Evolutionary conservation across 1,140 invertebrate species (phyloP).

Genomic region (Trichomalopsis sarcophagae): DNA sequence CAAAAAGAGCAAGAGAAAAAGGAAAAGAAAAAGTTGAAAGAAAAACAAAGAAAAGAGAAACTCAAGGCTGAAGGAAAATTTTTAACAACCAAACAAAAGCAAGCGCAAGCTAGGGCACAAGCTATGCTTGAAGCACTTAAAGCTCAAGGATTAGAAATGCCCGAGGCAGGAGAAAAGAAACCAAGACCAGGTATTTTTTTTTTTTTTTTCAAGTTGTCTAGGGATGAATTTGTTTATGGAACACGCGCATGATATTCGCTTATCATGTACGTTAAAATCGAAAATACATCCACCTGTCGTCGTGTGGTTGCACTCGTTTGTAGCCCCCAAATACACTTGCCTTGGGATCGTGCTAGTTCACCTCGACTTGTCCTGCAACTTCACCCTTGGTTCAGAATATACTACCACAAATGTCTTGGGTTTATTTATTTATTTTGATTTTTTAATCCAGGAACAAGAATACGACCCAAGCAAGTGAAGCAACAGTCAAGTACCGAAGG

Average conservation of each 20-base stretch:
- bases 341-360: no score
- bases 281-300: no score
- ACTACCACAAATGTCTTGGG: not conserved
- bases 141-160: constrained; percentile 84
- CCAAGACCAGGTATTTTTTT: constrained; percentile 76
- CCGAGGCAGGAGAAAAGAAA: constrained; percentile 84
- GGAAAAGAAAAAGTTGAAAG: constrained; percentile 94
- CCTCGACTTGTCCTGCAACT: no score
- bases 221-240: not conserved
- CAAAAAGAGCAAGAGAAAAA: constrained; percentile 90
- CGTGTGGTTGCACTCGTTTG: no score
- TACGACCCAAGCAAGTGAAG: constrained; percentile 81
- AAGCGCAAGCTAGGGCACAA: constrained; percentile 89
- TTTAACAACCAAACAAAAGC: constrained; percentile 93
- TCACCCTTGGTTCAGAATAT: no score
- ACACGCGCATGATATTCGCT: not conserved
- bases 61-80: constrained; percentile 96
- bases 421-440: constrained; percentile 1
- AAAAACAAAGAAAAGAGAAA: constrained; percentile 94
- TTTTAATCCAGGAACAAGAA: constrained; percentile 77
- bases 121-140: constrained; percentile 91
- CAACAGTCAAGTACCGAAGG: constrained; percentile 69
- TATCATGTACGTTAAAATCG: no score
- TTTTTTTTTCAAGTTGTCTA: not conserved
- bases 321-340: no score